Base-by-base conservation (phyloP, 2,797 vertebrate genomes). In the Caiman crocodilus region DNA sequence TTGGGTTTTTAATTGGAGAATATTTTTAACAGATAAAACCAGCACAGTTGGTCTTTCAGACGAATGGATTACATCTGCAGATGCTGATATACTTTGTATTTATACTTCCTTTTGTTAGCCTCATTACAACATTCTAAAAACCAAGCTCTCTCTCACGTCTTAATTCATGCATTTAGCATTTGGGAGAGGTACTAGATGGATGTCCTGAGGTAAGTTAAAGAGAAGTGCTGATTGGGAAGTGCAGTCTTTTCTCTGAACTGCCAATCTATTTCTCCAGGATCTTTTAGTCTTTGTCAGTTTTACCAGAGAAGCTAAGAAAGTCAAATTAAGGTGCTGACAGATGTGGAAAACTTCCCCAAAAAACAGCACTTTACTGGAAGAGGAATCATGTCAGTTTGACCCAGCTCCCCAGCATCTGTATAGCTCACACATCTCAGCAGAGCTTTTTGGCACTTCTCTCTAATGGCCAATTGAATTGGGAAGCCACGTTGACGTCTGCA, bases 41-140 rank as follows among this genome's bases (percentile, higher is more conserved):
- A 10, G 42, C 32, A 25, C 13, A 25, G 21, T 56, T 87, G 76
- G 73, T 63, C 42, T 79, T 87, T 87, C 87, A 65, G 65, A 84
- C 85, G 75, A 55, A 59, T 82, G 78, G 80, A 84, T 92, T 89
- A 83, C 32, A 86, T 92, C 75, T 91, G 84, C 94, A 94, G 84
- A 90, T 93, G 85, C 90, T 84, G 13, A 16, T 87, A 21, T 85
- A 42, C 56, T 85, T 65, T 81, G 74, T 77, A 73, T 93, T 92
- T 82, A 65, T 83, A 55, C 50, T 73, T 90, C 79, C 82, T 18
- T 61, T 69, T 93, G 35, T 65, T 93, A 87, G 50, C 82, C 87
- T 91, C 82, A 83, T 79, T 21, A 92, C 83, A 79, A 57, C 28
- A 28, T 63, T 75, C 7, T 77, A 63, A 89, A 88, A 83, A 16